Evolutionary conservation across 2,888 invertebrate species (phyloP).

Genomic region (Lasius platythorax): DNA sequence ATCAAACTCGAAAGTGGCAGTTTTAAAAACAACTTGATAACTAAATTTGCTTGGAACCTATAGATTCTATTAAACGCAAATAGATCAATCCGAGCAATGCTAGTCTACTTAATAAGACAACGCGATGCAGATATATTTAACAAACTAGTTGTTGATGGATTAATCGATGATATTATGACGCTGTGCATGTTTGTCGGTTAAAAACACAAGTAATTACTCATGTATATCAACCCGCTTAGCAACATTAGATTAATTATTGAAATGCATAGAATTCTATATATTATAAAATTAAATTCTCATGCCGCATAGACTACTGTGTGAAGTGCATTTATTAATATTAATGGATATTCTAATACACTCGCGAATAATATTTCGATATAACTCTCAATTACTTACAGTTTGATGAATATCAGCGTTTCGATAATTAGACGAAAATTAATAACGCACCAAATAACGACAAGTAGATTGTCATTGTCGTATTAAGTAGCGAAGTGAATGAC

Average conservation of each 20-base stretch:
- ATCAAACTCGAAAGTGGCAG: not conserved
- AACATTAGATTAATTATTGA: slow-evolving; percentile 36
- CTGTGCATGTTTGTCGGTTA: not conserved
- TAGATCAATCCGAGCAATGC: not conserved
- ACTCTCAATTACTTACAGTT: slow-evolving; percentile 28
- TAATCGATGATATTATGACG: slow-evolving; percentile 1
- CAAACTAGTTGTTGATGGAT: slow-evolving; percentile 21
- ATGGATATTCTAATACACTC: not conserved
- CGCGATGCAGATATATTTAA: too few species aligned
- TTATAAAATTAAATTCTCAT: slow-evolving; percentile 29
- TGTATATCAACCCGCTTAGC: slow-evolving; percentile 7
- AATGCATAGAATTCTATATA: slow-evolving; percentile 18
- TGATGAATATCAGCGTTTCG: not conserved
- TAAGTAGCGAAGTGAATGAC: slow-evolving; percentile 1
- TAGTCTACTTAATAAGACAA: not conserved
- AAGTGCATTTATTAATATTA: not conserved
- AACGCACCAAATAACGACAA: not conserved
- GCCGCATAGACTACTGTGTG: not conserved
- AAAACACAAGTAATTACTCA: slow-evolving; percentile 39
- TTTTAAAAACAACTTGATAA: not conserved
- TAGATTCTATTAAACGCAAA: not conserved
- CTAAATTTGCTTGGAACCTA: not conserved
- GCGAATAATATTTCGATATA: slow-evolving; percentile 8
- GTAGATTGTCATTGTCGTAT: not conserved
- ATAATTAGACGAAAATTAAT: not conserved